Conservation (phyloP, 2,113 vertebrate genomes). For the Boleophthalmus pectinirostris region DNA sequence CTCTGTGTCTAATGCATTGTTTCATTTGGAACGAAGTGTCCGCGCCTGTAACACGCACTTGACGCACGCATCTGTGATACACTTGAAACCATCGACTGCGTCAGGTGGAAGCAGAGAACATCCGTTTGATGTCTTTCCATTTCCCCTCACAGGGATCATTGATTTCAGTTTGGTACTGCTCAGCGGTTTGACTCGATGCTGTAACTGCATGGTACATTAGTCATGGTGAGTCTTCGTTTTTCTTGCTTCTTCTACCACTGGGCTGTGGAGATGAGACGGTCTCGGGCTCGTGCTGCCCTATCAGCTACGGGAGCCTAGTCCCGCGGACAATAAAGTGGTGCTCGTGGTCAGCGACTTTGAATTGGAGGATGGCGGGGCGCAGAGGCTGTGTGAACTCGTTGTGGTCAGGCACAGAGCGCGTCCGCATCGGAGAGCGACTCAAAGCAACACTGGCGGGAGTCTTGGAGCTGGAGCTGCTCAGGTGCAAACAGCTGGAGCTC, state of each 20-base stretch:
- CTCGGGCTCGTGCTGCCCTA: conserved; percentile 32
- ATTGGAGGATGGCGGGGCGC: conserved; percentile 72
- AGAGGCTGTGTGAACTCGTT: conserved; percentile 77
- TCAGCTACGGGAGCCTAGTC: conserved; percentile 44
- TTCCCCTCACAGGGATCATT: conserved; percentile 14
- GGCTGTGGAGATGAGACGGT: conserved; percentile 35
- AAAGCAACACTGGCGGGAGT: conserved; percentile 82
- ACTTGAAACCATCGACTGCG: conserved; percentile 16
- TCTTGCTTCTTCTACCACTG: conserved; percentile 8
- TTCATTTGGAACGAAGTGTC: conserved; percentile 43
- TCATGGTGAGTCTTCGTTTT: conserved; percentile 13
- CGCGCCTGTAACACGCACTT: conserved; percentile 18
- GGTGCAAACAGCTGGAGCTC: conserved; percentile 75
- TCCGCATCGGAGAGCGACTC: conserved; percentile 80
- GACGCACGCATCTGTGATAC: background rate
- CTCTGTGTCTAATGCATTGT: conserved; percentile 56
- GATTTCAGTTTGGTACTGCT: conserved; percentile 4
- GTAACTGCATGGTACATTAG: conserved; percentile 33
- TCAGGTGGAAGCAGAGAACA: conserved; percentile 9
- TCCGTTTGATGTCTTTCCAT: conserved; percentile 10
- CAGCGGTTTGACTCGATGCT: conserved; percentile 16
- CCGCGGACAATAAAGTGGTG: conserved; percentile 19
- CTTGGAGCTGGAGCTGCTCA: conserved; percentile 80
- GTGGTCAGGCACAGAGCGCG: conserved; percentile 81
- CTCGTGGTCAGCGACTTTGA: conserved; percentile 34